Evolutionary conservation across 2,888 invertebrate species (phyloP).

Genomic region (Ptilodon capucinus): DNA sequence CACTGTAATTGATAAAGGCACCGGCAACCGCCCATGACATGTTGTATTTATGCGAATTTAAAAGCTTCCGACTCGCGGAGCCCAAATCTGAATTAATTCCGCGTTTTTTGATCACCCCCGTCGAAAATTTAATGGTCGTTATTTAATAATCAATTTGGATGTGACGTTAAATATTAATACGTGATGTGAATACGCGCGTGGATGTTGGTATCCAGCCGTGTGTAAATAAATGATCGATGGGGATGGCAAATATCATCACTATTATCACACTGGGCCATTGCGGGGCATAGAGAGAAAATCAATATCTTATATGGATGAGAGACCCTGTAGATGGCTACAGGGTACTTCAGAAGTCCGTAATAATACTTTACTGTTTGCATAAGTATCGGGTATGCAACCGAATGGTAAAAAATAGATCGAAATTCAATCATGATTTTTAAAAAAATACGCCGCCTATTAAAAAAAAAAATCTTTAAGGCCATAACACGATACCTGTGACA

Average conservation of each 20-base stretch:
- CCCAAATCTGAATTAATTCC: constrained; percentile 72
- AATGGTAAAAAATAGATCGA: too few species aligned
- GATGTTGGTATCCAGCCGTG: not conserved
- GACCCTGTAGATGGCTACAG: too few species aligned
- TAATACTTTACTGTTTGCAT: too few species aligned
- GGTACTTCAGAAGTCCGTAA: too few species aligned
- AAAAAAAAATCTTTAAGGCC: too few species aligned
- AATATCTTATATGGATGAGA: too few species aligned
- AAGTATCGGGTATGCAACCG: too few species aligned
- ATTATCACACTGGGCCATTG: not conserved
- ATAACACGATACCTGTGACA: too few species aligned
- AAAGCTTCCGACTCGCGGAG: constrained; percentile 69
- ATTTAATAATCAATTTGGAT: constrained; percentile 53
- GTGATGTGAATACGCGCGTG: not conserved
- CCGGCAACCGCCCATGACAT: constrained; percentile 63
- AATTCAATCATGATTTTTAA: too few species aligned
- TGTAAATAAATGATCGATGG: not conserved
- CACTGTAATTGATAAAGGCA: constrained; percentile 77
- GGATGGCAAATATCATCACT: not conserved
- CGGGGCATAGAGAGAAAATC: not conserved
- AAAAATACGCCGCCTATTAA: too few species aligned
- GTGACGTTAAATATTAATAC: not conserved
- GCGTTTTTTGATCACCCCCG: constrained; percentile 58
- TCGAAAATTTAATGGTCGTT: constrained; percentile 55
- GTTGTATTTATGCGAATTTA: constrained; percentile 78